phyloP scores from a whole-genome alignment of 2,113 vertebrate species.

The Varanus komodoensis region DNA sequence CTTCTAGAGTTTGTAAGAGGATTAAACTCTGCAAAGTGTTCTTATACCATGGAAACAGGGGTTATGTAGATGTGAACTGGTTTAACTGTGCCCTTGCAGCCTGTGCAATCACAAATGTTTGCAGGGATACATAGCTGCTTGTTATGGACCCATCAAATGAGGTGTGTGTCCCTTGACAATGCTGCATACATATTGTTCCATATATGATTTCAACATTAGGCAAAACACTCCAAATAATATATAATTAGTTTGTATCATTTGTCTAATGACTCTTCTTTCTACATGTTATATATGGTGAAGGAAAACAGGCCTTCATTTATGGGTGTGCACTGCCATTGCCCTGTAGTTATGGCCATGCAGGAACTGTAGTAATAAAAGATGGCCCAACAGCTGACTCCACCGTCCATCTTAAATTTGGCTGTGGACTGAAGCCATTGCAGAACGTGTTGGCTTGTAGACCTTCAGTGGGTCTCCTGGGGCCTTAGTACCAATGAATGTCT shows the following conservation, averaged over 20 bases:
- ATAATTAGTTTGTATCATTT: conserved; percentile 14
- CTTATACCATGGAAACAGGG: neutral
- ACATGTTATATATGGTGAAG: conserved; percentile 8
- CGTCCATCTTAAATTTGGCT: neutral
- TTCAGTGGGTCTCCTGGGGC: neutral
- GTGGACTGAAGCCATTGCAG: neutral
- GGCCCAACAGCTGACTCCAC: neutral
- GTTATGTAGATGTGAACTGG: neutral
- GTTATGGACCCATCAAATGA: conserved; percentile 1
- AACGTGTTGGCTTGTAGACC: neutral
- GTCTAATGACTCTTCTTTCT: conserved; percentile 14
- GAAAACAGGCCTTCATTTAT: neutral
- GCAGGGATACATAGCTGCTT: neutral
- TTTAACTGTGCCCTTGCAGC: neutral
- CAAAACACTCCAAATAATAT: conserved; percentile 1
- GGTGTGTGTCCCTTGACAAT: conserved; percentile 2
- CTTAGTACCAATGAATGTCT: neutral
- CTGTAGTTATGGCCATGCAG: neutral
- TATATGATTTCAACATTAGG: neutral
- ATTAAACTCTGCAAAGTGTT: neutral
- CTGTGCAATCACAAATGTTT: neutral
- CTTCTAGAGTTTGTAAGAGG: neutral
- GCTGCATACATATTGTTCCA: neutral
- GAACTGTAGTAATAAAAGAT: neutral
- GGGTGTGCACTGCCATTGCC: neutral